Evolutionary conservation across 2,888 invertebrate genomes (phyloP).

Genomic region (Chironomus tentans): DNA sequence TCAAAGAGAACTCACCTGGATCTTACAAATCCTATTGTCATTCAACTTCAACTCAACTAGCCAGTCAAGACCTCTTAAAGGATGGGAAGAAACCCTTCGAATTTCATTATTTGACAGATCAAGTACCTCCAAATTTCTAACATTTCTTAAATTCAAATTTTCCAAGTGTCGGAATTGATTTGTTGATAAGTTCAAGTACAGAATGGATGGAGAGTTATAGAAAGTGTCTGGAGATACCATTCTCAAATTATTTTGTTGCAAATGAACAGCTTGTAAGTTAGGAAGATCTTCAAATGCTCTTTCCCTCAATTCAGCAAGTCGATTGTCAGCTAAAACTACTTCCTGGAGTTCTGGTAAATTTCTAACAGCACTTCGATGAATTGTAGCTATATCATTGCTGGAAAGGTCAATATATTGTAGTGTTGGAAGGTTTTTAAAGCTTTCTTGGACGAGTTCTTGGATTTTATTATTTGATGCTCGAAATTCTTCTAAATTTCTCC

Average conservation of each 20-base stretch:
- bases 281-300: conserved; percentile 68
- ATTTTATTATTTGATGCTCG: conserved; percentile 68
- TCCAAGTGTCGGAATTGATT: conserved; percentile 69
- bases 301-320: conserved; percentile 64
- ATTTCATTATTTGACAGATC: conserved; percentile 76
- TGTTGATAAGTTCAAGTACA: conserved; percentile 73
- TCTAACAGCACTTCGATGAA: conserved; percentile 63
- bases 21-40: conserved; percentile 71
- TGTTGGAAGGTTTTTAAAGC: conserved; percentile 60
- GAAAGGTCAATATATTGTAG: conserved; percentile 69
- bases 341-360: conserved; percentile 60
- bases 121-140: conserved; percentile 72
- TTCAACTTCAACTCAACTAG: conserved; percentile 78
- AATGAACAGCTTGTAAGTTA: conserved; percentile 54
- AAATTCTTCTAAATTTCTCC: conserved; percentile 60
- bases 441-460: conserved; percentile 57
- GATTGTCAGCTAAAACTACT: conserved; percentile 61
- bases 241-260: conserved; percentile 70
- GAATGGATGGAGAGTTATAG: conserved; percentile 63
- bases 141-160: conserved; percentile 60
- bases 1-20: too few relatives aligned
- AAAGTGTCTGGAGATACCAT: conserved; percentile 67
- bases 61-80: conserved; percentile 69
- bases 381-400: conserved; percentile 65
- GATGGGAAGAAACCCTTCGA: conserved; percentile 57